Base-by-base conservation (phyloP, 2,113 vertebrate genomes). In the Plestiodon gilberti region DNA sequence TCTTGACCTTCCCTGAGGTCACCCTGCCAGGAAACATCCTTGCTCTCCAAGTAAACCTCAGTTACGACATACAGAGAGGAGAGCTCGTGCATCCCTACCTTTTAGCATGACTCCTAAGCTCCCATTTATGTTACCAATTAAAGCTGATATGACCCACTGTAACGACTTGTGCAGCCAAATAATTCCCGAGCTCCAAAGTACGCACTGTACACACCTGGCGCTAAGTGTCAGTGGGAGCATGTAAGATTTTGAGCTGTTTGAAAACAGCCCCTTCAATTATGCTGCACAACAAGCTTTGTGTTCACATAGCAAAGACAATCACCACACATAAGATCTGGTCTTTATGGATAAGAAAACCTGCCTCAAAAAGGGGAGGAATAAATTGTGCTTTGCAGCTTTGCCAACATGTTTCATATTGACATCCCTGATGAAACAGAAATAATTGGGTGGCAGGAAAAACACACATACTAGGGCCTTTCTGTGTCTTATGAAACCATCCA, bases 401-500 rank as follows among this genome's bases (percentile, higher is more conserved):
- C 70, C 20, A 15, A 84, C 1, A 28, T 1, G 18, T 2, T 0
- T 1, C 43, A 1, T 4, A 88, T n/a, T 73, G 57, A 25, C 0
- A 0, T 35, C 84, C 77, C 52, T 86, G 78, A 70, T 0, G 0
- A 69, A 62, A 79, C 52, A 80, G 70, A 90, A 28, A 40, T 62
- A 48, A 70, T 0, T 74, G 84, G 84, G 87, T 57, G 83, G 90
- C 1, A 0, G 69, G 88, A 64, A 38, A 4, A 71, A 69, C 25
- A 25, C 5, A 62, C 3, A 23, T 22, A 33, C 38, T 25, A 80
- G 59, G 9, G 0, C 2, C 0, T 30, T 86, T 90, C 61, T 22
- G 91, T 92, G 91, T 93, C 93, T 93, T 84, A 40, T 91, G 84
- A 88, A 84, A 90, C 93, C 90, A 89, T 30, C 67, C 0, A 30